Evolutionary conservation across 2,797 vertebrate genomes (phyloP).

Genomic region (Trachurus trachurus): DNA sequence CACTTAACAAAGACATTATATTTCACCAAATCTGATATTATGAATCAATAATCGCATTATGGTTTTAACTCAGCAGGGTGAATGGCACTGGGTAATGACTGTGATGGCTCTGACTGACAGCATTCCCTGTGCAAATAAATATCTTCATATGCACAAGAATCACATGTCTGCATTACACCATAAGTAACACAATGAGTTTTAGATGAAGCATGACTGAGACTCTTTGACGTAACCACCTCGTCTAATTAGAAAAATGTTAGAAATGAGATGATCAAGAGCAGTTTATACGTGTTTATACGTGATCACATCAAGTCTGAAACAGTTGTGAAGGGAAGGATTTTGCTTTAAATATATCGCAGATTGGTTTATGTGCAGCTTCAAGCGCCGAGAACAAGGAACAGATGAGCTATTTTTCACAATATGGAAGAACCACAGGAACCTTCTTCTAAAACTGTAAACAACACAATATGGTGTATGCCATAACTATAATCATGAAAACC

Average conservation of each 20-base stretch:
- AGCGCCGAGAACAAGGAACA: constrained; percentile 30
- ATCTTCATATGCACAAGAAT: neutral
- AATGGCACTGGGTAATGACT: constrained; percentile 53
- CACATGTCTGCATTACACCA: neutral
- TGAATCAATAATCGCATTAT: constrained; percentile 65
- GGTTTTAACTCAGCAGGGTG: constrained; percentile 56
- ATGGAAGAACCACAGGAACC: constrained; percentile 29
- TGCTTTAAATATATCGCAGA: neutral
- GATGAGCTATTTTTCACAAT: constrained; percentile 37
- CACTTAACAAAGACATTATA: constrained; percentile 49
- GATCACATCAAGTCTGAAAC: neutral
- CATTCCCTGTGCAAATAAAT: constrained; percentile 8
- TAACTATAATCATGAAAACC: constrained; percentile 50
- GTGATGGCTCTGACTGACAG: constrained; percentile 50
- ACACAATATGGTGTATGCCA: constrained; percentile 27
- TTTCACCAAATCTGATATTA: constrained; percentile 54
- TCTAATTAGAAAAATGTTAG: neutral
- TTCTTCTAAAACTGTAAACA: constrained; percentile 31
- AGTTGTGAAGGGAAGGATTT: no score
- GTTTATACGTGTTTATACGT: neutral
- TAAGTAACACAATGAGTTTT: no score
- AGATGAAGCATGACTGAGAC: neutral
- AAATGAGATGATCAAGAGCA: neutral
- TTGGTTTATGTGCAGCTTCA: constrained; percentile 10
- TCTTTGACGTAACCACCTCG: no score